Conservation (phyloP, 2,888 invertebrate species). For the Meandrusa payeni region DNA sequence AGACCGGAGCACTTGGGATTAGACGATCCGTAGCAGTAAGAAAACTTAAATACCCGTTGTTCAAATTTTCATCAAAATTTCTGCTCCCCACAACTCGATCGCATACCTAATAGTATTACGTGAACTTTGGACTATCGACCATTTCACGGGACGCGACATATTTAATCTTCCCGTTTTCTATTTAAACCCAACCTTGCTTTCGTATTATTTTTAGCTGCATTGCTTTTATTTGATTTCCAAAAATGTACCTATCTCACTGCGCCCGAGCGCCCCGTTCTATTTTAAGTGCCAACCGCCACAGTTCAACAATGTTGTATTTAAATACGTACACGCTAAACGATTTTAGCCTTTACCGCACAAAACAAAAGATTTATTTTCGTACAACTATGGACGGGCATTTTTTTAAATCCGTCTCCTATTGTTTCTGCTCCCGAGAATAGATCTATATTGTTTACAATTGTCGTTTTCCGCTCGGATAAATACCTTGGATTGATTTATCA, state of each 20-base stretch:
- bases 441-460: slow-evolving; percentile 20
- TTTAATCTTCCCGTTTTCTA: slow-evolving; percentile 43
- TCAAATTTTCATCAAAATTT: too few species aligned
- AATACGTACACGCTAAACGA: slow-evolving; percentile 42
- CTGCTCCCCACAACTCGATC: too few species aligned
- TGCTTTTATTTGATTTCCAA: slow-evolving; percentile 76
- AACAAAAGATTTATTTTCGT: slow-evolving; percentile 38
- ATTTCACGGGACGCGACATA: slow-evolving; percentile 38
- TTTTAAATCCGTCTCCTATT: slow-evolving; percentile 29
- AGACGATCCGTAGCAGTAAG: too few species aligned
- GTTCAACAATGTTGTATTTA: slow-evolving; percentile 59
- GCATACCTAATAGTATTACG: too few species aligned
- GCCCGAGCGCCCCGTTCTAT: slow-evolving; percentile 65
- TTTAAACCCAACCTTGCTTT: slow-evolving; percentile 61
- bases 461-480: slow-evolving; percentile 6
- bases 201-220: slow-evolving; percentile 59
- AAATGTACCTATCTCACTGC: slow-evolving; percentile 73
- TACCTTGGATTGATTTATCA: slow-evolving; percentile 16
- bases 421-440: slow-evolving; percentile 25
- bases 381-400: slow-evolving; percentile 28
- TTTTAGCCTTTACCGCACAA: slow-evolving; percentile 46
- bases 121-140: slow-evolving; percentile 35
- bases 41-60: too few species aligned
- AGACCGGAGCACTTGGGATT: too few species aligned
- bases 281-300: slow-evolving; percentile 53